Percentiles rank a stretch among this genome's conserved stretches.
Conservation (phyloP, 1,140 invertebrate species). For the Camponotus pennsylvanicus region DNA sequence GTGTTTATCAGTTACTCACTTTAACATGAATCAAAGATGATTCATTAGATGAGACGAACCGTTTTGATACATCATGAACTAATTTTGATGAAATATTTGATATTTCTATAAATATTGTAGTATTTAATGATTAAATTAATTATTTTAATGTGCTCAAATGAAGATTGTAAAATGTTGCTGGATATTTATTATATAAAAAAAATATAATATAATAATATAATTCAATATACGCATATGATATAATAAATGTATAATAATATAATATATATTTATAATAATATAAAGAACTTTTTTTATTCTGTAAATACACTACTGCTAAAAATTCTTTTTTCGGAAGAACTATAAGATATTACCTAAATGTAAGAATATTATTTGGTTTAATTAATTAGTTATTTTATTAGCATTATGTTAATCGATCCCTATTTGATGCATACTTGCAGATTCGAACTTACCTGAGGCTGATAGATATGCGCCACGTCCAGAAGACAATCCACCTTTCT, state of each 20-base stretch:
- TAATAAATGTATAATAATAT: too few relatives aligned
- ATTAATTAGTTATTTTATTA: neutral
- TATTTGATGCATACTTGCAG: conserved; percentile 66
- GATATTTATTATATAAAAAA: neutral
- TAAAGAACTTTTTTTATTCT: neutral
- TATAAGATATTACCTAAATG: neutral
- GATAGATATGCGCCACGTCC: conserved; percentile 84
- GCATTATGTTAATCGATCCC: neutral
- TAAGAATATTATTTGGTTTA: neutral
- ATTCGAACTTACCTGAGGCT: conserved; percentile 82
- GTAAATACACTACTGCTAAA: neutral
- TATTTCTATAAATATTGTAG: too few relatives aligned
- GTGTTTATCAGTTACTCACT: conserved; percentile 80
- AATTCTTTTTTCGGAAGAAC: neutral
- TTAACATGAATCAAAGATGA: conserved; percentile 76
- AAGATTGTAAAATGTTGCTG: neutral
- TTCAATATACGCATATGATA: too few relatives aligned
- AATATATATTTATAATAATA: too few relatives aligned
- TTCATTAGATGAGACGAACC: conserved; percentile 66
- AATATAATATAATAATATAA: too few relatives aligned
- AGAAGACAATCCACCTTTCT: conserved; percentile 82
- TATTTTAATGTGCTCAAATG: neutral
- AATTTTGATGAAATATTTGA: too few relatives aligned
- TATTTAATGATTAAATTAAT: neutral
- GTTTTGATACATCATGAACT: conserved; percentile 28